A percentile compares a stretch with the other conserved stretches of the same genome.
Evolutionary conservation across 2,113 vertebrate species (phyloP).

Genomic region (Puffinus mauretanicus): DNA sequence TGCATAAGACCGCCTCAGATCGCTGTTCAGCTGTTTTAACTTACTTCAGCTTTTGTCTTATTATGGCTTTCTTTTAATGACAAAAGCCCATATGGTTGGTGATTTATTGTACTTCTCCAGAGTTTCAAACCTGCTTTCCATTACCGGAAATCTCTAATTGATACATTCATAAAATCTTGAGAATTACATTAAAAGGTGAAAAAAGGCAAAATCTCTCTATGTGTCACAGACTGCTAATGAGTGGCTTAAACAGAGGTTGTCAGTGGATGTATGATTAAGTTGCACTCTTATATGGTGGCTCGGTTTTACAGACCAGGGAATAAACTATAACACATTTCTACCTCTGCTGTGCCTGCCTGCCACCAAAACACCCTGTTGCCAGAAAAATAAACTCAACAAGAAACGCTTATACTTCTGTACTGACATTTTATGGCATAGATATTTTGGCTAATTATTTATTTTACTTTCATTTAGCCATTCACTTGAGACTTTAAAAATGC

Average conservation of each 20-base stretch:
- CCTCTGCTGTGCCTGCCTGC: not conserved
- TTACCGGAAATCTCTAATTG: not conserved
- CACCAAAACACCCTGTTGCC: not conserved
- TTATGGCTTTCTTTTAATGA: not conserved
- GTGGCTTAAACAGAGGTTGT: not conserved
- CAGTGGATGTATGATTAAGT: not conserved
- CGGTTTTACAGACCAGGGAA: not conserved
- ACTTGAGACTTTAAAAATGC: not conserved
- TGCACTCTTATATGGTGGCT: not conserved
- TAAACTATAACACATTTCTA: not conserved
- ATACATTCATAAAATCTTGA: not conserved
- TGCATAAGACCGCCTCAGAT: not conserved
- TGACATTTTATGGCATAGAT: not conserved
- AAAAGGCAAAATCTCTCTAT: not conserved
- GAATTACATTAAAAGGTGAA: not conserved
- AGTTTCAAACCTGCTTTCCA: not conserved
- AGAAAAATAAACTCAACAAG: not conserved
- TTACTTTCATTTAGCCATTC: not conserved
- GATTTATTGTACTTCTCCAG: not conserved
- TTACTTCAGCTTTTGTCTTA: constrained; percentile 13
- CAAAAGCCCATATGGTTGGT: constrained; percentile 16
- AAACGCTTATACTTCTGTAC: not conserved
- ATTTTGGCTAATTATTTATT: not conserved
- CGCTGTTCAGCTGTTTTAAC: not conserved
- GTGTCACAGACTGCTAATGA: not conserved